Conservation (phyloP, 30 jellyfish, hydroid and myxozoan species). For the Hydractinia symbiolongicarpus region DNA sequence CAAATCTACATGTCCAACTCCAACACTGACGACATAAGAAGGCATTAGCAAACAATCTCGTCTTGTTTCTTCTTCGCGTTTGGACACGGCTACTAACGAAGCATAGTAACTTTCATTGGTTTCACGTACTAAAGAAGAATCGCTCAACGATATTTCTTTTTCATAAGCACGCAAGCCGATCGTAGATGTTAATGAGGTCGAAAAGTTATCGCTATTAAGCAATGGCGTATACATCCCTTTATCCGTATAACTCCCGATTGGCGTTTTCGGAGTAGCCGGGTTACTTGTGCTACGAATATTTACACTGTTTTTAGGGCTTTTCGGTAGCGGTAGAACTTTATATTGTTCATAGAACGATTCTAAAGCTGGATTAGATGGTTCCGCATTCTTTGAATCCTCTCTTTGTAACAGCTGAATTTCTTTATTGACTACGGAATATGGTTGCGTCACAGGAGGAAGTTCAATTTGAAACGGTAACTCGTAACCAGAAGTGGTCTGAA, state of each 20-base stretch:
- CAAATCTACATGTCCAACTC: conserved; percentile 71
- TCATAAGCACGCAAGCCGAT: conserved; percentile 48
- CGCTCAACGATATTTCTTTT: conserved; percentile 51
- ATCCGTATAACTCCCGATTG: conserved; percentile 8
- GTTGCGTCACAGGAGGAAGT: conserved; percentile 25
- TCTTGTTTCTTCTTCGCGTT: conserved; percentile 41
- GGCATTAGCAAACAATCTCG: conserved; percentile 59
- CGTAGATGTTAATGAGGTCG: conserved; percentile 38
- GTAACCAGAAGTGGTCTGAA: neutral
- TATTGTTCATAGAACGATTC: neutral
- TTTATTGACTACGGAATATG: conserved; percentile 44
- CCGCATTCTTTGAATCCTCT: neutral
- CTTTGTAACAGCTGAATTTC: neutral
- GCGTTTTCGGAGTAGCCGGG: neutral
- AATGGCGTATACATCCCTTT: conserved; percentile 69
- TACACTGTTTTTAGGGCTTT: neutral
- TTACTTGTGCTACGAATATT: neutral
- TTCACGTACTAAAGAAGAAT: conserved; percentile 45
- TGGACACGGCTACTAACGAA: conserved; percentile 59
- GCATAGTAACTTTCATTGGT: conserved; percentile 67
- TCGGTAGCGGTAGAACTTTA: conserved; percentile 25
- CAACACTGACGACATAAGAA: conserved; percentile 71
- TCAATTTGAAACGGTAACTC: conserved; percentile 26
- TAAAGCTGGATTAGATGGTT: no score
- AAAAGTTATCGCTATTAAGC: conserved; percentile 2